These are phyloP conservation scores for Neodiprion lecontei DNA, from an alignment of 1,140 invertebrate genomes.

Conservation along the genomic window DNA sequence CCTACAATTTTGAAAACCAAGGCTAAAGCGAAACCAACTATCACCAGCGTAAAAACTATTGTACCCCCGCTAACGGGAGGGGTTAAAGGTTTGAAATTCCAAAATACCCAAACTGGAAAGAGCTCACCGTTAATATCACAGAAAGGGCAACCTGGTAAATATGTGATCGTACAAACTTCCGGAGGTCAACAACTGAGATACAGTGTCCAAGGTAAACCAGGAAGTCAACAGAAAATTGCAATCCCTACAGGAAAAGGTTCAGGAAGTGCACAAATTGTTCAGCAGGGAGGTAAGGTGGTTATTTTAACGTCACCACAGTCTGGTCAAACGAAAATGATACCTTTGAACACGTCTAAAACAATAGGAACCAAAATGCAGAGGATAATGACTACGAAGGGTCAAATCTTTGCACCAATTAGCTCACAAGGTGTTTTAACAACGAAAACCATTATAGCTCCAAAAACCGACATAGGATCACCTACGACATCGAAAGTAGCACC, in stretches of 20 bases:
- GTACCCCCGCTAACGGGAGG: slow-evolving; percentile 47
- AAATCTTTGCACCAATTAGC: slow-evolving; percentile 41
- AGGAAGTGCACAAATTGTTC: slow-evolving; percentile 50
- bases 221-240: slow-evolving; percentile 40
- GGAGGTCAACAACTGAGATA: slow-evolving; percentile 50
- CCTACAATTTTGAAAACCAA: slow-evolving; percentile 57
- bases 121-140: slow-evolving; percentile 38
- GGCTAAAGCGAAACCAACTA: slow-evolving; percentile 52
- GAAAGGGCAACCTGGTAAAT: slow-evolving; percentile 64
- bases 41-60: slow-evolving; percentile 55
- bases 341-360: slow-evolving; percentile 45
- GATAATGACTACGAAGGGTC: slow-evolving; percentile 56
- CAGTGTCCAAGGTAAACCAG: slow-evolving; percentile 47
- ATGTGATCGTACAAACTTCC: slow-evolving; percentile 67
- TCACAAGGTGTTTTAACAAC: slow-evolving; percentile 49
- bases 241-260: slow-evolving; percentile 43
- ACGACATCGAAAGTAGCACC: slow-evolving; percentile 60
- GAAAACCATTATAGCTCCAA: slow-evolving; percentile 60
- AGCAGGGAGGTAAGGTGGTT: slow-evolving; percentile 53
- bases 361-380: slow-evolving; percentile 54
- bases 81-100: slow-evolving; percentile 50
- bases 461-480: slow-evolving; percentile 37
- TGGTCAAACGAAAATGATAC: slow-evolving; percentile 47
- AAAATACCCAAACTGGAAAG: slow-evolving; percentile 40
- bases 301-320: slow-evolving; percentile 51